These are phyloP conservation scores for Fistularia tabacaria DNA, from an alignment of 2,797 vertebrate genomes.

Conservation along the genomic window DNA sequence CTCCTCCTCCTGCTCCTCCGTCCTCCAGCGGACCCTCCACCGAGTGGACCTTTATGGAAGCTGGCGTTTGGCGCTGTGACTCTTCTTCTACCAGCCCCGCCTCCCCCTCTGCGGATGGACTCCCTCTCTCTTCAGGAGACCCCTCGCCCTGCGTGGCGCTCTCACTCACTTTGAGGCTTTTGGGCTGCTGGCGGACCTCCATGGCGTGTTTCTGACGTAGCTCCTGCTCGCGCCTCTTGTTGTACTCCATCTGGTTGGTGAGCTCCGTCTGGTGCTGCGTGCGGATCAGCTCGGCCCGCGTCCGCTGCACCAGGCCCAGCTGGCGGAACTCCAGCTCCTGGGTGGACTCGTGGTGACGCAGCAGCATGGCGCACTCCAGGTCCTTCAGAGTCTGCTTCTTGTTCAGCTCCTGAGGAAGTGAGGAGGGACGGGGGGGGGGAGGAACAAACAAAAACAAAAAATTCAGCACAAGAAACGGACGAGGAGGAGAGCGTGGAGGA, in stretches of 20 bases:
- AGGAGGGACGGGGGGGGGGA: no score
- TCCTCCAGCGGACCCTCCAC: slow-evolving; percentile 26
- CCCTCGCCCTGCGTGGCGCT: slow-evolving; percentile 45
- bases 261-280: slow-evolving; percentile 94
- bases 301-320: slow-evolving; percentile 85
- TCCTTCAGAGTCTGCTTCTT: slow-evolving; percentile 94
- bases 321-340: slow-evolving; percentile 91
- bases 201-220: slow-evolving; percentile 88
- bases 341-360: slow-evolving; percentile 90
- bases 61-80: neutral
- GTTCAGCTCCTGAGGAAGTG: slow-evolving; percentile 82
- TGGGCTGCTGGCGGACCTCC: slow-evolving; percentile 93
- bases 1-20: neutral
- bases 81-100: slow-evolving; percentile 12
- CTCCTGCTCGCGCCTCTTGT: slow-evolving; percentile 90
- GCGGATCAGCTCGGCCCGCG: slow-evolving; percentile 88
- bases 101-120: slow-evolving; percentile 17
- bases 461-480: no score
- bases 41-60: slow-evolving; percentile 7
- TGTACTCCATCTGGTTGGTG: slow-evolving; percentile 94
- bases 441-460: no score
- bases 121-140: slow-evolving; percentile 41
- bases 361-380: slow-evolving; percentile 88
- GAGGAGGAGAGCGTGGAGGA: neutral
- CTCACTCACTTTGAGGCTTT: slow-evolving; percentile 94